Conservation (phyloP, 2,113 vertebrate genomes). For the Apus apus region DNA sequence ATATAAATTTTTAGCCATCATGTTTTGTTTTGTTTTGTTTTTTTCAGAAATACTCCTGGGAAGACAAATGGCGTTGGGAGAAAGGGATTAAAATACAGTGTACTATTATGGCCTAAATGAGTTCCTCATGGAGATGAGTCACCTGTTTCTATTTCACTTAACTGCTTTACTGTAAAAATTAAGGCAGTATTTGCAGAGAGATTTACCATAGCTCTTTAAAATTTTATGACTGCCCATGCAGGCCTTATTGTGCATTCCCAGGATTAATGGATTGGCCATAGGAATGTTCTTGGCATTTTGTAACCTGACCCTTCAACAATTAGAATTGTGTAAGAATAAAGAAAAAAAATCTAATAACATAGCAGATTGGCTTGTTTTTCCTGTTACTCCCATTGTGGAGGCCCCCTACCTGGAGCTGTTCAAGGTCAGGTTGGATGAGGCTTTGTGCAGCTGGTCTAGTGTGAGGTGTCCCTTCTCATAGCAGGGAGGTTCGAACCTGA, state of each 20-base stretch:
- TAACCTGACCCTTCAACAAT: constrained; percentile 31
- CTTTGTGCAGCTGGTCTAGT: too few relatives aligned
- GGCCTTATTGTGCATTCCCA: neutral
- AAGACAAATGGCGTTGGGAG: neutral
- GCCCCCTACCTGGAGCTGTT: too few relatives aligned
- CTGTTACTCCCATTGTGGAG: neutral
- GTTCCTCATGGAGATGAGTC: neutral
- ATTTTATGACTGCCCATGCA: constrained; percentile 37
- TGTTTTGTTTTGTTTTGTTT: neutral
- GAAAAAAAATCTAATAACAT: constrained; percentile 13
- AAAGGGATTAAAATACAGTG: neutral
- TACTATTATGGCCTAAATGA: neutral
- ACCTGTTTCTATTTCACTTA: neutral
- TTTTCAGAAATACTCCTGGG: neutral
- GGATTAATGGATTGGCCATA: neutral
- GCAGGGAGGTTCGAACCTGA: too few relatives aligned
- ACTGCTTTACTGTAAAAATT: constrained; percentile 7
- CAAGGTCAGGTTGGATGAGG: too few relatives aligned
- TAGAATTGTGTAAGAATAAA: constrained; percentile 44
- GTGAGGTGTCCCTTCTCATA: too few relatives aligned
- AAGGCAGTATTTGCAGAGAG: neutral
- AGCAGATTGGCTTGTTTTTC: neutral
- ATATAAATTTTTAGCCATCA: neutral
- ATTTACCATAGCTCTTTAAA: constrained; percentile 57
- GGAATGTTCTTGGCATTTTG: constrained; percentile 36